Conservation (phyloP, 2,113 vertebrate genomes). For the Emydocephalus ijimae region DNA sequence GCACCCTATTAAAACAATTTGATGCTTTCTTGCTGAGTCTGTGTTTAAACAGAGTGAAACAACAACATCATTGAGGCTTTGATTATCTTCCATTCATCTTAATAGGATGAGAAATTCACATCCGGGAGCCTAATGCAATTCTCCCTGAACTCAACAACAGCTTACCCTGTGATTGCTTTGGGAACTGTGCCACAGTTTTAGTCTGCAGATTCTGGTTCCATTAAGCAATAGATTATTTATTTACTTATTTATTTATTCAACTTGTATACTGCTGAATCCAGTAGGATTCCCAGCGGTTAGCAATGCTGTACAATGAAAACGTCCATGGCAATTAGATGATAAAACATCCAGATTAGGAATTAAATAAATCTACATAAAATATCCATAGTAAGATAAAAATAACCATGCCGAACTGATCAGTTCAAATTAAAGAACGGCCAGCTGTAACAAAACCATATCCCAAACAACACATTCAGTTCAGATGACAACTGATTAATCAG, state of each 20-base stretch:
- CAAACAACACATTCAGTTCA: not conserved
- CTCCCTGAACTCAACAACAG: constrained; percentile 14
- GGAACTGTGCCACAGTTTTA: not conserved
- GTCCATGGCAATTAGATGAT: not conserved
- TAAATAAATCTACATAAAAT: not conserved
- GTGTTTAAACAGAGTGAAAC: constrained; percentile 27
- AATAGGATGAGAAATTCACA: constrained; percentile 32
- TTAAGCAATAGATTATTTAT: not conserved
- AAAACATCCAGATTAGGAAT: not conserved
- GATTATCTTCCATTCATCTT: constrained; percentile 38
- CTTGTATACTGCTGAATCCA: not conserved
- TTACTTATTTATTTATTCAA: not conserved
- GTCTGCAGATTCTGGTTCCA: too few relatives aligned
- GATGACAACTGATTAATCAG: not conserved
- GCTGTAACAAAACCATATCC: not conserved
- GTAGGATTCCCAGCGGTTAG: not conserved
- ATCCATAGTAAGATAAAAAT: not conserved
- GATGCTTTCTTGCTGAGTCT: constrained; percentile 1
- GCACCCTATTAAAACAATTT: constrained; percentile 34
- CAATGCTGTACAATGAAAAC: not conserved
- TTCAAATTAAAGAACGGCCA: not conserved
- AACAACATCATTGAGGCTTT: not conserved
- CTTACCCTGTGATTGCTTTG: not conserved
- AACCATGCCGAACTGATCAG: not conserved
- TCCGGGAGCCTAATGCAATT: constrained; percentile 3